These are phyloP conservation scores for Anguilla anguilla DNA, from an alignment of 2,797 vertebrate species.

Conservation along the genomic window DNA sequence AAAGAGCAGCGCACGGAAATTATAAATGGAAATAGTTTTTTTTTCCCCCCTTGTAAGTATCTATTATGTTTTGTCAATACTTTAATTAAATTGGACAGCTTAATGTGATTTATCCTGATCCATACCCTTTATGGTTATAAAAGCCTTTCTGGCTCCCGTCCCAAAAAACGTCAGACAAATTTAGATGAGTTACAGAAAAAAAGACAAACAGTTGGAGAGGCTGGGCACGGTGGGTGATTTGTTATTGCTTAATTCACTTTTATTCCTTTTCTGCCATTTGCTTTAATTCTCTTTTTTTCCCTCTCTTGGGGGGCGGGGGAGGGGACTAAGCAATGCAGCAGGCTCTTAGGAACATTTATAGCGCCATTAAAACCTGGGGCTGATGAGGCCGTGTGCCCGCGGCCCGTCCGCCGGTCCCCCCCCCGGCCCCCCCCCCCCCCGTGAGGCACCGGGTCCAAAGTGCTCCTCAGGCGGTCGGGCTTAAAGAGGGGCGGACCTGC, in stretches of 20 bases:
- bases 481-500: not conserved
- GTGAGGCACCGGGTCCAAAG: not conserved
- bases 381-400: constrained; percentile 51
- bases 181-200: constrained; percentile 78
- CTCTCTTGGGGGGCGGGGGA: constrained; percentile 61
- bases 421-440: too few species aligned
- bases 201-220: constrained; percentile 54
- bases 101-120: constrained; percentile 98
- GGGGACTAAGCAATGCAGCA: constrained; percentile 56
- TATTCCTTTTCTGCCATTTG: constrained; percentile 72
- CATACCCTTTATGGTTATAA: constrained; percentile 98
- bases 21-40: constrained; percentile 87
- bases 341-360: constrained; percentile 74
- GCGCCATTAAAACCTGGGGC: constrained; percentile 69
- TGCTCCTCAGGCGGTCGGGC: not conserved
- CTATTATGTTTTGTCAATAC: constrained; percentile 99
- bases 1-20: constrained; percentile 79
- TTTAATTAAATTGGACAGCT: constrained; percentile 97
- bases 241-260: constrained; percentile 79
- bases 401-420: not conserved
- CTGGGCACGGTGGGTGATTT: constrained; percentile 67
- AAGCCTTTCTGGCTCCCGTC: constrained; percentile 96
- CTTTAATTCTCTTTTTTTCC: constrained; percentile 62
- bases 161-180: constrained; percentile 92
- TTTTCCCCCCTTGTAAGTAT: constrained; percentile 81